A percentile compares a stretch with the other conserved stretches of the same genome.
phyloP scores from a whole-genome alignment of 1,140 invertebrate genomes.

The Mactra quadrangularis region DNA sequence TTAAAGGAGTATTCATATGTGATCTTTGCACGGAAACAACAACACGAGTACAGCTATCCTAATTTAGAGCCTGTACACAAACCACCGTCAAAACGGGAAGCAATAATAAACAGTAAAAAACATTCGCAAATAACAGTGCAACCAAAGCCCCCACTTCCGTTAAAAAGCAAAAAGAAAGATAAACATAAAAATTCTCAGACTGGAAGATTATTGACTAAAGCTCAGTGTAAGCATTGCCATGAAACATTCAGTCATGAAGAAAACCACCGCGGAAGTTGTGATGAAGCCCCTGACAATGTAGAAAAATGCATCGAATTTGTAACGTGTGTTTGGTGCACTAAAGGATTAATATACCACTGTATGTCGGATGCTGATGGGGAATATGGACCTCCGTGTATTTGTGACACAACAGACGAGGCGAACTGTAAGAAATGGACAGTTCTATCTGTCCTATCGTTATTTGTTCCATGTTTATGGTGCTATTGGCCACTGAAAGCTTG shows the following conservation, averaged over 20 bases:
- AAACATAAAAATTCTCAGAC: constrained; percentile 59
- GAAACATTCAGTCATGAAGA: constrained; percentile 88
- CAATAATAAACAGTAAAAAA: constrained; percentile 69
- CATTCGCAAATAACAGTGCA: constrained; percentile 61
- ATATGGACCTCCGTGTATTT: constrained; percentile 85
- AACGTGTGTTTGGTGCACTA: constrained; percentile 91
- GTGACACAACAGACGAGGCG: constrained; percentile 81
- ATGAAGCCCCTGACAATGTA: constrained; percentile 94
- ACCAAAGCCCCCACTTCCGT: constrained; percentile 75
- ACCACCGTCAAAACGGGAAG: constrained; percentile 74
- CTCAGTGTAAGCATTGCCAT: constrained; percentile 84
- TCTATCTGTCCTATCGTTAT: constrained; percentile 91
- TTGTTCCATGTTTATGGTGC: constrained; percentile 97
- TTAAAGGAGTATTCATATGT: constrained; percentile 89
- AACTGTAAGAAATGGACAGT: constrained; percentile 89
- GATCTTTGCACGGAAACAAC: constrained; percentile 88
- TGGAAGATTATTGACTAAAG: constrained; percentile 63
- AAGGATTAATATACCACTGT: constrained; percentile 96
- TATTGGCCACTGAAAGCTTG: constrained; percentile 93
- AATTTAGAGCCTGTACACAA: constrained; percentile 78
- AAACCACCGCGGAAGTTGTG: constrained; percentile 92
- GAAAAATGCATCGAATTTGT: constrained; percentile 91
- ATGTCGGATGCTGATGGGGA: constrained; percentile 89
- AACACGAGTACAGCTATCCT: constrained; percentile 81
- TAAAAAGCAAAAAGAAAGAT: constrained; percentile 72